These are phyloP conservation scores for Horisme vitalbata DNA, from an alignment of 2,888 invertebrate genomes.

Conservation along the genomic window DNA sequence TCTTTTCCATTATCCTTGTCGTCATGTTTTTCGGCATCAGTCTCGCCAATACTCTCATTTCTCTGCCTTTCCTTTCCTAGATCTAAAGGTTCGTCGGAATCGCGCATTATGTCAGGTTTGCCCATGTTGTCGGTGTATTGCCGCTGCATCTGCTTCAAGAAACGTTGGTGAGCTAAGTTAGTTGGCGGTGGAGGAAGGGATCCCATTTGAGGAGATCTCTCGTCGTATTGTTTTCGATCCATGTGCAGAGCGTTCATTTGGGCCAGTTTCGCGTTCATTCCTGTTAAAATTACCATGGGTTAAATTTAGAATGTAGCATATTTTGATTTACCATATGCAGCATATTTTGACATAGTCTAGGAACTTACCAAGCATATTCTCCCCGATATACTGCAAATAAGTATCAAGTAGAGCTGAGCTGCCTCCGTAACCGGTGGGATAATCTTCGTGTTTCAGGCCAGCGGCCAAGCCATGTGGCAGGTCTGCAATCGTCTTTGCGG, in stretches of 20 bases:
- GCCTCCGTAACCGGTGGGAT: slow-evolving; percentile 87
- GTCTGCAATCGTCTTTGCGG: slow-evolving; percentile 86
- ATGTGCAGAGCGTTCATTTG: slow-evolving; percentile 86
- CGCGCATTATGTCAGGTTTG: slow-evolving; percentile 81
- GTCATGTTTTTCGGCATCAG: slow-evolving; percentile 77
- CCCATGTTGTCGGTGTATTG: slow-evolving; percentile 81
- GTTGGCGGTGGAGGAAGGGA: slow-evolving; percentile 81
- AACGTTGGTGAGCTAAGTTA: slow-evolving; percentile 82
- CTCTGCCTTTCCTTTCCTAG: slow-evolving; percentile 79
- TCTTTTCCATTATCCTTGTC: slow-evolving; percentile 76
- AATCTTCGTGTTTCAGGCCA: slow-evolving; percentile 86
- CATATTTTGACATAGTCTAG: too few species aligned
- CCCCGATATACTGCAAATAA: slow-evolving; percentile 93
- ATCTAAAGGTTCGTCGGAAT: slow-evolving; percentile 79
- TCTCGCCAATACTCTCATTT: slow-evolving; percentile 63
- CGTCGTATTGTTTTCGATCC: slow-evolving; percentile 79
- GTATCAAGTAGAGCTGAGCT: slow-evolving; percentile 92
- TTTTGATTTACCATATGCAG: too few species aligned
- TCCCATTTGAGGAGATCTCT: slow-evolving; percentile 81
- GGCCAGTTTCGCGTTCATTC: slow-evolving; percentile 90
- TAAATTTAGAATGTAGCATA: too few species aligned
- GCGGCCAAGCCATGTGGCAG: slow-evolving; percentile 83
- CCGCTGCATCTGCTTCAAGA: slow-evolving; percentile 85
- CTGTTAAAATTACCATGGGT: too few species aligned
- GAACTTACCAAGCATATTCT: slow-evolving; percentile 87